Conservation (phyloP, 2,113 vertebrate genomes). For the Elanus axillaris region DNA sequence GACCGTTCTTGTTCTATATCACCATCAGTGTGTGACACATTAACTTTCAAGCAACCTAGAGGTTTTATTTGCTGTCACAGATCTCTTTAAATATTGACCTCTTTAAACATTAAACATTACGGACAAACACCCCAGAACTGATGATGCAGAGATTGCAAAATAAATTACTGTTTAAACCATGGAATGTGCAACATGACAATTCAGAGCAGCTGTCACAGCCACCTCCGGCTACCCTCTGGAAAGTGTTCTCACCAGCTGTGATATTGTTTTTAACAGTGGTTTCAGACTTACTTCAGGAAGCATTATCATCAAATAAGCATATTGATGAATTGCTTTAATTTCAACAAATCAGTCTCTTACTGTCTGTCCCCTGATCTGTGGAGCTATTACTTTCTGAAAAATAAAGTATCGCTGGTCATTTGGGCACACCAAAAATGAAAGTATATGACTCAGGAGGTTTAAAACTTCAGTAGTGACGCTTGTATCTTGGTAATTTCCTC, state of each 20-base stretch:
- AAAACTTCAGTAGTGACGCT: not conserved
- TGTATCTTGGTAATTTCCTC: not conserved
- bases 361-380: not conserved
- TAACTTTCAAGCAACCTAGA: slow-evolving; percentile 42
- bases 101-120: slow-evolving; percentile 60
- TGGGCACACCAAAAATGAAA: not conserved
- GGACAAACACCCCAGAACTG: slow-evolving; percentile 46
- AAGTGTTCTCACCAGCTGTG: not conserved
- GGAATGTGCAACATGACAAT: slow-evolving; percentile 58
- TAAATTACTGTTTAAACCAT: slow-evolving; percentile 65
- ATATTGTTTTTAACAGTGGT: not conserved
- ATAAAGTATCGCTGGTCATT: not conserved
- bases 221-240: not conserved
- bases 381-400: not conserved
- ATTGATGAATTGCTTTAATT: not conserved
- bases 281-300: not conserved
- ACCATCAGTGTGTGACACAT: slow-evolving; percentile 35
- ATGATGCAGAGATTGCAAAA: slow-evolving; percentile 58
- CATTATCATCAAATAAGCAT: not conserved
- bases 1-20: not conserved
- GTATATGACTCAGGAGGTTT: not conserved
- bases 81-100: slow-evolving; percentile 64
- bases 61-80: slow-evolving; percentile 47
- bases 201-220: slow-evolving; percentile 35
- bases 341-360: not conserved